These are phyloP conservation scores for Hippocampus comes DNA, from an alignment of 2,113 vertebrate species.

Conservation along the genomic window DNA sequence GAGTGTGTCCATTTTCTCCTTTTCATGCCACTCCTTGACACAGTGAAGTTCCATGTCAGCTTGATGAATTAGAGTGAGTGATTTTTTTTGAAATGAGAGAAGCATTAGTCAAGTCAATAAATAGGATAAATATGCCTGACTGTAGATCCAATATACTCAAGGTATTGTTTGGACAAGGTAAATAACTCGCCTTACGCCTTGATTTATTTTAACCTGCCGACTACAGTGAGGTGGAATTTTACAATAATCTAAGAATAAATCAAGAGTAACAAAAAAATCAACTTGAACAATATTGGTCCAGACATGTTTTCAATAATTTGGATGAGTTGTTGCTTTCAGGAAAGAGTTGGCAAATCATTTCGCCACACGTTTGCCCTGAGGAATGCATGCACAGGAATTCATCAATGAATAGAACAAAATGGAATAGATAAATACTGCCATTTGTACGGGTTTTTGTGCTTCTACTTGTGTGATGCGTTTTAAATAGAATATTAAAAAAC, in stretches of 20 bases:
- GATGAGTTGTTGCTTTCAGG: constrained; percentile 20
- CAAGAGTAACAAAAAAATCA: constrained; percentile 20
- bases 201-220: constrained; percentile 43
- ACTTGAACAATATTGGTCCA: constrained; percentile 34
- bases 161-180: constrained; percentile 44
- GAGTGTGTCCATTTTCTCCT: constrained; percentile 42
- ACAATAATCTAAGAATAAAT: constrained; percentile 41
- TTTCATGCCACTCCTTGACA: constrained; percentile 44
- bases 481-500: no score
- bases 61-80: constrained; percentile 34
- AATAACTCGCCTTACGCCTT: constrained; percentile 37
- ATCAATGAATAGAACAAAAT: constrained; percentile 3
- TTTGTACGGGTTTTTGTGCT: no score
- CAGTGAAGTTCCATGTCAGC: constrained; percentile 38
- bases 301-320: constrained; percentile 20
- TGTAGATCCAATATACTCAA: constrained; percentile 43
- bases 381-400: constrained; percentile 1
- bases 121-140: constrained; percentile 31
- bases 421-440: no score
- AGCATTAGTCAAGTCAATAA: constrained; percentile 49
- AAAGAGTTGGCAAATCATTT: constrained; percentile 2
- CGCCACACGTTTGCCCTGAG: background rate
- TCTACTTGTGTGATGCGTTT: no score
- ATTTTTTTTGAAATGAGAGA: constrained; percentile 25
- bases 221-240: constrained; percentile 55